Evolutionary conservation across 2,113 vertebrate genomes (phyloP).

Genomic region (Syngnathus floridae): DNA sequence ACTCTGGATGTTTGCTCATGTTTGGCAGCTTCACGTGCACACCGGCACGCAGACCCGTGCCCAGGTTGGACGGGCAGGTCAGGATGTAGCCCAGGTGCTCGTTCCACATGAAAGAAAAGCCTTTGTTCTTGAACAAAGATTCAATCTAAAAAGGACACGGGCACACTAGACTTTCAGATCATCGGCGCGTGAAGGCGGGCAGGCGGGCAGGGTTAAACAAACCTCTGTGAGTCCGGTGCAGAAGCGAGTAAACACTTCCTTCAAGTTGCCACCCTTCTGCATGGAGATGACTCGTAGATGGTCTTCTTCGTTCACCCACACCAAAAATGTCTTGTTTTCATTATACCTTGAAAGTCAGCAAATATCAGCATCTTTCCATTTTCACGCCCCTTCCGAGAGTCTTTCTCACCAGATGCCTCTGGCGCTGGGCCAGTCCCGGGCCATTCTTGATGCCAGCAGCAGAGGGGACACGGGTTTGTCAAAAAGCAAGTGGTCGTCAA

Average conservation of each 20-base stretch:
- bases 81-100: conserved; percentile 8
- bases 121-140: conserved; percentile 7
- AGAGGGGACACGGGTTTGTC: conserved; percentile 8
- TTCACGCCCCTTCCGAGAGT: background rate
- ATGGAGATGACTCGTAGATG: conserved; percentile 10
- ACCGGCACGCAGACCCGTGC: background rate
- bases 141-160: background rate
- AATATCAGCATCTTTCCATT: background rate
- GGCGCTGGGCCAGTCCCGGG: conserved; percentile 1
- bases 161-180: background rate
- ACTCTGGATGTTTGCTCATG: background rate
- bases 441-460: conserved; percentile 8
- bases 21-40: conserved; percentile 7
- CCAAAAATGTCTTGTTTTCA: conserved; percentile 4
- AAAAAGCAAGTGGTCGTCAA: conserved; percentile 9
- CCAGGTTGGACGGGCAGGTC: conserved; percentile 9
- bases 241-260: conserved; percentile 8
- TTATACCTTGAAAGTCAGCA: background rate
- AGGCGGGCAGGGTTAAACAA: background rate
- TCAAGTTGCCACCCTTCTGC: conserved; percentile 7
- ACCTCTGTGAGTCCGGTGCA: conserved; percentile 9
- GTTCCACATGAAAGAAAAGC: conserved; percentile 9
- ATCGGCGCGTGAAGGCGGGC: no score
- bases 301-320: conserved; percentile 8
- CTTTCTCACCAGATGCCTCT: conserved; percentile 3